Percentiles rank a stretch among this genome's conserved stretches.
These are phyloP conservation scores for Steatocranus sp. DNA, from an alignment of 2,797 vertebrate genomes.

Conservation along the genomic window DNA sequence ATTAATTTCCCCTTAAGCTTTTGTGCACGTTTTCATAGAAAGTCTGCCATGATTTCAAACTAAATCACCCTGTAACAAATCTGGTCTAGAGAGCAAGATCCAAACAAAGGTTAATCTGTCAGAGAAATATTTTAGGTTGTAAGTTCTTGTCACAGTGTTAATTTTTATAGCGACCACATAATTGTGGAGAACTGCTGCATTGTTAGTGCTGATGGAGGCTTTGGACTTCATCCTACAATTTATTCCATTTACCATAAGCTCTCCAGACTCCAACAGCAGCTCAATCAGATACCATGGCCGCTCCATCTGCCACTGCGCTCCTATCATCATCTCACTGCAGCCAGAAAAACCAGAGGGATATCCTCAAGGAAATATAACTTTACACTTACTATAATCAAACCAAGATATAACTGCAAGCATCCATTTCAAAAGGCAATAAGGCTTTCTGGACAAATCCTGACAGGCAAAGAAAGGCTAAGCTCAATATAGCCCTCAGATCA, in stretches of 20 bases:
- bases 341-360: conserved; percentile 5
- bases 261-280: conserved; percentile 25
- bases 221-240: conserved; percentile 23
- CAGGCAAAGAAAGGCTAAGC: neutral
- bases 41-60: neutral
- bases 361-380: conserved; percentile 7
- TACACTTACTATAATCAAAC: conserved; percentile 22
- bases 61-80: neutral
- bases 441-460: neutral
- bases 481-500: conserved; percentile 8
- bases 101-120: conserved; percentile 41
- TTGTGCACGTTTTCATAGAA: neutral
- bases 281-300: conserved; percentile 27
- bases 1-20: neutral
- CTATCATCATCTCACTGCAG: neutral
- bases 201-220: conserved; percentile 18
- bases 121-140: conserved; percentile 41
- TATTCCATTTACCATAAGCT: conserved; percentile 35
- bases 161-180: conserved; percentile 51
- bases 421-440: neutral
- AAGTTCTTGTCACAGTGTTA: conserved; percentile 43
- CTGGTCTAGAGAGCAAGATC: conserved; percentile 8
- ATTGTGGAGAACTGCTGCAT: conserved; percentile 9
- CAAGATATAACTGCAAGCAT: conserved; percentile 1
- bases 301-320: conserved; percentile 2